Evolutionary conservation across 2,113 vertebrate genomes (phyloP).

Genomic region (Oncorhynchus kisutch): DNA sequence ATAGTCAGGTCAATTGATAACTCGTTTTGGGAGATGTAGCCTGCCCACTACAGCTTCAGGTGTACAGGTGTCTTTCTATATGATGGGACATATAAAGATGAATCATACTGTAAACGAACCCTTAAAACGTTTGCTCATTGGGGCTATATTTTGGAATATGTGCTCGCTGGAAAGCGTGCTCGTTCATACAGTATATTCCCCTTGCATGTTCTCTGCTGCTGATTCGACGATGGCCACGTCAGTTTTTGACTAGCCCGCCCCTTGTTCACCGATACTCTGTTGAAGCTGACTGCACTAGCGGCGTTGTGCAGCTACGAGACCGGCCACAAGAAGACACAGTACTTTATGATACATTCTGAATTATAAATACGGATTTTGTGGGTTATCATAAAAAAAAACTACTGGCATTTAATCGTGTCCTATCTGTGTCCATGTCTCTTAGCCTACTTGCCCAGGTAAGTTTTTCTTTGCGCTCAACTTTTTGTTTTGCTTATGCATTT

Average conservation of each 20-base stretch:
- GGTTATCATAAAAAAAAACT: background rate
- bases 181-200: background rate
- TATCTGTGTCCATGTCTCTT: background rate
- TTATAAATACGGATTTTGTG: background rate
- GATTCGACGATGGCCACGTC: background rate
- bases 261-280: constrained; percentile 10
- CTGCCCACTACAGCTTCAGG: too few species aligned
- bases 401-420: background rate
- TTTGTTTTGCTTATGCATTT: background rate
- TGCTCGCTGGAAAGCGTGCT: background rate
- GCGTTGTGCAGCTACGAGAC: constrained; percentile 39
- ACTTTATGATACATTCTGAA: background rate
- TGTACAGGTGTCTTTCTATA: too few species aligned
- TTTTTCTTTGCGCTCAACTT: background rate
- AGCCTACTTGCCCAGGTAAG: background rate
- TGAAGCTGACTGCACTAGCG: constrained; percentile 38
- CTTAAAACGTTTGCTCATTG: too few species aligned
- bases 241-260: constrained; percentile 48
- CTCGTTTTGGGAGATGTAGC: background rate
- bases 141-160: too few species aligned
- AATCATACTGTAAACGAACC: too few species aligned
- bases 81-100: too few species aligned
- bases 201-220: background rate
- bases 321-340: background rate
- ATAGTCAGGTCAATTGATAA: background rate